Evolutionary conservation across 2,113 vertebrate species (phyloP).

Genomic region (Apteryx owenii): DNA sequence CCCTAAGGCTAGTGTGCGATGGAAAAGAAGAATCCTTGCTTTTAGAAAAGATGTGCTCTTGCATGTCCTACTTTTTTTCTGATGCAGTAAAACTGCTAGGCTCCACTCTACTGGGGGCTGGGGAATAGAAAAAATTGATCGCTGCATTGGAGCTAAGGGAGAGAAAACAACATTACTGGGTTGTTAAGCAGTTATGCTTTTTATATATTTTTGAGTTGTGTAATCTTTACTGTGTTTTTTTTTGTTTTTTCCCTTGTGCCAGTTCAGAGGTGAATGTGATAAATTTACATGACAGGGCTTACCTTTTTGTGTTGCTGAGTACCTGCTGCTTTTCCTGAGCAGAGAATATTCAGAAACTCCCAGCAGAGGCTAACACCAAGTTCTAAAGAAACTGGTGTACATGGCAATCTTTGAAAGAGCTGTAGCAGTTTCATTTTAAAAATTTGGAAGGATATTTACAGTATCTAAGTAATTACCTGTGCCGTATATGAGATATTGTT

Average conservation of each 20-base stretch:
- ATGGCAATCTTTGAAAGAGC: background rate
- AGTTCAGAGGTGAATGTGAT: background rate
- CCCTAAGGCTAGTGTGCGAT: background rate
- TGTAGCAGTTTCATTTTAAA: constrained; percentile 18
- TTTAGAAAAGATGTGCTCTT: background rate
- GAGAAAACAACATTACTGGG: background rate
- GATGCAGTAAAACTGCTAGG: background rate
- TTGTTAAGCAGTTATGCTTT: background rate
- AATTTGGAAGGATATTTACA: constrained; percentile 33
- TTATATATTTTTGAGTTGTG: background rate
- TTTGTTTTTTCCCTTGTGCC: background rate
- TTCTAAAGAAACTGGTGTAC: background rate
- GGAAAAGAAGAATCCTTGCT: background rate
- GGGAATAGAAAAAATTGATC: background rate
- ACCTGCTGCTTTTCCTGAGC: background rate
- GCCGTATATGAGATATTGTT: constrained; percentile 12
- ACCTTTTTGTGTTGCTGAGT: background rate
- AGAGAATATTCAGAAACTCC: background rate
- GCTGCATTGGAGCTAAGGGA: background rate
- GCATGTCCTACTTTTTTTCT: background rate
- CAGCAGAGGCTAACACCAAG: background rate
- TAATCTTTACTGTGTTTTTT: background rate
- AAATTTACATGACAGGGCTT: background rate
- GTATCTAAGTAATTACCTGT: constrained; percentile 48
- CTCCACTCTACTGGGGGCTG: background rate